Base-by-base conservation (phyloP, 2,797 vertebrate species). In the Cynopterus sphinx region DNA sequence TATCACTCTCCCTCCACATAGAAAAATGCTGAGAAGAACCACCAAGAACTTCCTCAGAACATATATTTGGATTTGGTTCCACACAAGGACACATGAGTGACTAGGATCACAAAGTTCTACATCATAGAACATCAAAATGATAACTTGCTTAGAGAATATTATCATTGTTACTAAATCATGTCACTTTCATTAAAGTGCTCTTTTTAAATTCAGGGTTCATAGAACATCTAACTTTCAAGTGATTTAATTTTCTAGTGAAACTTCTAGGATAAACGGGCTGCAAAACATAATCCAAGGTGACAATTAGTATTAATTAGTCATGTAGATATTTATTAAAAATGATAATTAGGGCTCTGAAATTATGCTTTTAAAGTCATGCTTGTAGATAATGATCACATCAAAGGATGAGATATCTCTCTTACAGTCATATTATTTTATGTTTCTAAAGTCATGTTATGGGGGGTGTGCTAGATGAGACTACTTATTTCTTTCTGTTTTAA, bases 321-420 rank as follows among this genome's bases (percentile, higher is more conserved):
- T 70, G 71, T 74, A 95, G 15, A 84, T 53, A 95, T 78, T 77
- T 82, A 71, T 3, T 77, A 61, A 81, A 88, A 82, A 87, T 84
- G 71, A 8, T 43, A 70, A 87, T n/a, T 59, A 96, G 17, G 26
- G 24, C 33, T 61, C 55, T 49, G 53, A 96, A 95, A 83, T 74
- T n/a, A 6, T 70, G 43, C 71, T 28, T 78, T 89, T 51, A 74
- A 68, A 83, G 67, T 90, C 24, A 65, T 36, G 21, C 6, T 63
- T 87, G 3, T 36, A 49, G 33, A 21, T 63, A 67, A 39, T 39
- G 26, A 59, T 73, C 53, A 26, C 39, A 33, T 75, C 22, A 49
- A 43, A 87, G 68, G 10, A 43, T 39, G 21, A 75, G 24, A 16
- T 57, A 11, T 73, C 16, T 49, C 7, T 39, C 7, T 46, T 43